These are phyloP conservation scores for Zhengitettix transpicula DNA, from an alignment of 2,888 invertebrate genomes.

Conservation along the genomic window DNA sequence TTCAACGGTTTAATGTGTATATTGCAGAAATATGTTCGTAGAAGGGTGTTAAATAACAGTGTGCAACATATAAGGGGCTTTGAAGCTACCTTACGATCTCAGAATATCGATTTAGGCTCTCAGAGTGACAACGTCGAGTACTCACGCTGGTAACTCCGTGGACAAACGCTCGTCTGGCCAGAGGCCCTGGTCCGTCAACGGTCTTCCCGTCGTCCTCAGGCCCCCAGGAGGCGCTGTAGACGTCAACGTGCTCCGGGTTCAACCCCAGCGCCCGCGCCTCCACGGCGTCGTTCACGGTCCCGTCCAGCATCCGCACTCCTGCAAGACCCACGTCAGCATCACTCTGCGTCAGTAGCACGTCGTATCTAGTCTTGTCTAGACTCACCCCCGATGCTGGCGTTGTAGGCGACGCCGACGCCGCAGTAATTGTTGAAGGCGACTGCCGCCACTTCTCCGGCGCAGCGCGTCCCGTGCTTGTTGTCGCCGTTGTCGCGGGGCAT, in stretches of 20 bases:
- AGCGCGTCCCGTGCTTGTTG: conserved; percentile 45
- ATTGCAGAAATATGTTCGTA: no score
- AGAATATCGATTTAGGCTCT: no score
- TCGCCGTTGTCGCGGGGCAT: conserved; percentile 40
- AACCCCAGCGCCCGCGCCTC: conserved; percentile 33
- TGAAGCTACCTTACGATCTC: no score
- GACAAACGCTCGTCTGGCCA: conserved; percentile 28
- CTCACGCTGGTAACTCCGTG: conserved; percentile 27
- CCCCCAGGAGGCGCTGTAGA: conserved; percentile 38
- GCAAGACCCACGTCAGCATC: neutral
- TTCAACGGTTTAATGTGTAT: no score
- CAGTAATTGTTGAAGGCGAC: conserved; percentile 38
- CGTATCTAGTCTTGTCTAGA: no score
- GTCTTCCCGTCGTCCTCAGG: conserved; percentile 18
- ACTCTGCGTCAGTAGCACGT: neutral
- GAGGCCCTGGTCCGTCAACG: conserved; percentile 34
- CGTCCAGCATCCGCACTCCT: conserved; percentile 39
- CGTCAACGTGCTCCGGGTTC: conserved; percentile 34
- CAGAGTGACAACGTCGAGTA: no score
- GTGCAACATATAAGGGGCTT: no score
- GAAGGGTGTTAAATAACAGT: no score
- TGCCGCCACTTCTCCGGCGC: conserved; percentile 46
- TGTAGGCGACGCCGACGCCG: conserved; percentile 44
- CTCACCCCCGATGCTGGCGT: conserved; percentile 34
- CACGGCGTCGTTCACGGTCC: conserved; percentile 35